These are phyloP conservation scores for Megalonaias nervosa DNA, from an alignment of 1,140 invertebrate genomes.

Conservation along the genomic window DNA sequence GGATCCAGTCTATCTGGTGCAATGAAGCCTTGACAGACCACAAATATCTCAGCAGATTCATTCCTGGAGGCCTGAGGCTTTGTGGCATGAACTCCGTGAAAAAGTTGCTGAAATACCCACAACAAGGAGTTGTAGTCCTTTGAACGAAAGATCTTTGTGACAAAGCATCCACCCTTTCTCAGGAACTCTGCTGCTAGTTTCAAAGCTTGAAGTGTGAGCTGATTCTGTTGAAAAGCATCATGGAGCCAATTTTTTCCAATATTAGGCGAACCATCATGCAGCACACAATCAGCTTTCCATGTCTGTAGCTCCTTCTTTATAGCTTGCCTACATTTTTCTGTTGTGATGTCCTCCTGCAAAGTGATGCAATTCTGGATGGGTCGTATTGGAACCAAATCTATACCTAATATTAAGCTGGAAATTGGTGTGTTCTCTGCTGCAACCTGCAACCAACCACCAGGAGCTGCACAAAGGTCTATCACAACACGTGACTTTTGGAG, in stretches of 20 bases:
- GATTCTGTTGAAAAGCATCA: conserved; percentile 96
- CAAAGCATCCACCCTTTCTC: conserved; percentile 95
- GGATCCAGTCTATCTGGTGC: conserved; percentile 96
- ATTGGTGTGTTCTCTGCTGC: conserved; percentile 98
- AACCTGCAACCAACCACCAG: conserved; percentile 99
- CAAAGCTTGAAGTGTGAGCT: conserved; percentile 91
- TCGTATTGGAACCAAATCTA: conserved; percentile 98
- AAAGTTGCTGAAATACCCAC: conserved; percentile 98
- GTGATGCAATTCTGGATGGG: conserved; percentile 92
- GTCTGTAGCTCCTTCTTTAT: conserved; percentile 75
- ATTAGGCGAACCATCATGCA: conserved; percentile 99
- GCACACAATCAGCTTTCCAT: conserved; percentile 90
- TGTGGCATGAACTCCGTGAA: conserved; percentile 89
- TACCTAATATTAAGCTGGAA: conserved; percentile 84
- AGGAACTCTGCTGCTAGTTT: conserved; percentile 95
- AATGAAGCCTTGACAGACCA: conserved; percentile 95
- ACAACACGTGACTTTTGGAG: conserved; percentile 96
- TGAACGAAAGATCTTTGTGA: conserved; percentile 99
- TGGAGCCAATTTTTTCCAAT: conserved; percentile 97
- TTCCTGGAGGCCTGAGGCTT: conserved; percentile 98
- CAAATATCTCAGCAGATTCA: conserved; percentile 99
- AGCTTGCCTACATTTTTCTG: conserved; percentile 84
- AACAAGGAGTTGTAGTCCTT: conserved; percentile 97
- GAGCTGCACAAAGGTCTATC: conserved; percentile 98
- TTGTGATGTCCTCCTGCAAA: conserved; percentile 96